phyloP scores from a whole-genome alignment of 1,140 invertebrate genomes.

The Akabosia matsudoensis region DNA sequence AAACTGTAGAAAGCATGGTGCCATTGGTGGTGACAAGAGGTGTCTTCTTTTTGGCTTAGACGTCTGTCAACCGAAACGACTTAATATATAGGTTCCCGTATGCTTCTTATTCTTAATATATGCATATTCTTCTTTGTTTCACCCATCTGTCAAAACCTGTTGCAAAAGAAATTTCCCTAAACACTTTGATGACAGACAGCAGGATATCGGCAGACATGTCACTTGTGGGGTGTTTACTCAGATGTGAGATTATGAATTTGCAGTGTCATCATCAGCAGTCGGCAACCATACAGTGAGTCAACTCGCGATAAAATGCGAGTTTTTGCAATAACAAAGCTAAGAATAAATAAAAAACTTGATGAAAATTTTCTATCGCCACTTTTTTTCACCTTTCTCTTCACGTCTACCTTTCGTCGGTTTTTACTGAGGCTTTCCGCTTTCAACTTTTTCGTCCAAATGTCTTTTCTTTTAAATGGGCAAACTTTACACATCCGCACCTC shows the following conservation, averaged over 20 bases:
- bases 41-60: slow-evolving; percentile 16
- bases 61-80: slow-evolving; percentile 8
- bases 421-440: neutral
- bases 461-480: neutral
- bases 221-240: neutral
- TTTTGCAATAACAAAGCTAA: no score
- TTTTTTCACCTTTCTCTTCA: neutral
- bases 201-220: slow-evolving; percentile 20
- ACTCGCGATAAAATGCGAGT: neutral
- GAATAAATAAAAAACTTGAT: no score
- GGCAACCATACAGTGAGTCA: no score
- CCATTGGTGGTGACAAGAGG: slow-evolving; percentile 9
- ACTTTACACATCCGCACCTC: neutral
- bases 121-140: slow-evolving; percentile 2
- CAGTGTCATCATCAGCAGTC: slow-evolving; percentile 2
- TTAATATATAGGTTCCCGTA: neutral
- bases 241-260: slow-evolving; percentile 12
- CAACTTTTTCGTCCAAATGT: neutral
- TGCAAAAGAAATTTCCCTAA: slow-evolving; percentile 24
- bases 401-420: neutral
- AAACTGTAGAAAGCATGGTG: slow-evolving; percentile 1
- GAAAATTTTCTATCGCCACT: no score
- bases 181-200: slow-evolving; percentile 20
- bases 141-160: slow-evolving; percentile 21
- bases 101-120: no score